A percentile compares a stretch with the other conserved stretches of the same genome.
phyloP scores from a whole-genome alignment of 2,888 invertebrate genomes.

The Cantharis lateralis region DNA sequence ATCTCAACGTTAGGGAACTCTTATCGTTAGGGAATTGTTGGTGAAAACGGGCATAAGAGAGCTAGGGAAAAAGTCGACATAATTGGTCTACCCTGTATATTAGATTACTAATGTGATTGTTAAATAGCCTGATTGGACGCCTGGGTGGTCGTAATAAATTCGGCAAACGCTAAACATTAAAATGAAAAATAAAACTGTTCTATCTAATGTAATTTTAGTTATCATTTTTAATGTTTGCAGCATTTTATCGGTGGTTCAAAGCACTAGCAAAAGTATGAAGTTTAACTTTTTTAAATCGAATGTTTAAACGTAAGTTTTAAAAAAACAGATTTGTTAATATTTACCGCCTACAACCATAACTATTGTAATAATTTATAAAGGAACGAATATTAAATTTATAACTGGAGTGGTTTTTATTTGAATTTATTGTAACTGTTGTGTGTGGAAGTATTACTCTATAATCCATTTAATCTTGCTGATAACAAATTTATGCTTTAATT shows the following conservation, averaged over 20 bases:
- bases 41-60: no score
- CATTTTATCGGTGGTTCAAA: conserved; percentile 30
- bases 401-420: background rate
- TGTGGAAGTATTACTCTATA: background rate
- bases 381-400: background rate
- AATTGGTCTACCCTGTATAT: no score
- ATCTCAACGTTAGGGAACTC: no score
- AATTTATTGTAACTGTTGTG: background rate
- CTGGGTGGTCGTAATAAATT: background rate
- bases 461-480: background rate
- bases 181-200: background rate
- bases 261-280: conserved; percentile 31
- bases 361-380: background rate
- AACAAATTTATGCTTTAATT: background rate
- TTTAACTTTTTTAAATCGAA: conserved; percentile 23
- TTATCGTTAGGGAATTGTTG: no score
- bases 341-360: background rate
- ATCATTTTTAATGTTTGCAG: conserved; percentile 16
- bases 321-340: background rate
- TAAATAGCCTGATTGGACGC: background rate
- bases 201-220: background rate
- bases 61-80: background rate
- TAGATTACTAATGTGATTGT: no score
- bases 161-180: background rate
- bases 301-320: conserved; percentile 18